A percentile compares a stretch with the other conserved stretches of the same genome.
Conservation (phyloP, 2,888 invertebrate genomes). For the Mayetiola destructor region DNA sequence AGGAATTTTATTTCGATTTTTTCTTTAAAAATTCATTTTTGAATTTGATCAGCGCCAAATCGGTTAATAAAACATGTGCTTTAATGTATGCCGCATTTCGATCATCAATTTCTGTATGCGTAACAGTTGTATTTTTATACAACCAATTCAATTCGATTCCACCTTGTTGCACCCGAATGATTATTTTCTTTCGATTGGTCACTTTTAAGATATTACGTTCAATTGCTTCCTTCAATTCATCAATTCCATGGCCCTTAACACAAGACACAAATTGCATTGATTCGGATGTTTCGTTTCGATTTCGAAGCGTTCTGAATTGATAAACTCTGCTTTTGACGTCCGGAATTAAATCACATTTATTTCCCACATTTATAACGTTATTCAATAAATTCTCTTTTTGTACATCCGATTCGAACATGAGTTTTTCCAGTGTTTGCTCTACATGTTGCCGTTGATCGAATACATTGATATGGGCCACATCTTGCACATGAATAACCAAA, state of each 20-base stretch:
- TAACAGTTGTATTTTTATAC: constrained; percentile 48
- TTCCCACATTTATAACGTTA: constrained; percentile 53
- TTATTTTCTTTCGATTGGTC: constrained; percentile 39
- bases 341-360: constrained; percentile 50
- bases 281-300: constrained; percentile 18
- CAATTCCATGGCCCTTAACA: constrained; percentile 32
- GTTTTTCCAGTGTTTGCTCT: constrained; percentile 42
- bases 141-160: constrained; percentile 47
- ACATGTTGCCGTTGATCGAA: constrained; percentile 55
- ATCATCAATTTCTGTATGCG: constrained; percentile 36
- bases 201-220: constrained; percentile 36
- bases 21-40: constrained; percentile 26
- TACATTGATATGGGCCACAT: constrained; percentile 59
- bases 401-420: constrained; percentile 34
- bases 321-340: background rate
- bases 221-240: constrained; percentile 26
- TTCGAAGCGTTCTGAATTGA: constrained; percentile 21
- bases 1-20: background rate
- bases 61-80: constrained; percentile 43
- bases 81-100: constrained; percentile 39
- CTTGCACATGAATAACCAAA: constrained; percentile 62
- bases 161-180: constrained; percentile 43
- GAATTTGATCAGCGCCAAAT: constrained; percentile 42
- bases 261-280: constrained; percentile 37
- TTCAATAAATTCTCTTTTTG: constrained; percentile 34